These are phyloP conservation scores for Orchestes rusci DNA, from an alignment of 2,888 invertebrate genomes.

Conservation along the genomic window DNA sequence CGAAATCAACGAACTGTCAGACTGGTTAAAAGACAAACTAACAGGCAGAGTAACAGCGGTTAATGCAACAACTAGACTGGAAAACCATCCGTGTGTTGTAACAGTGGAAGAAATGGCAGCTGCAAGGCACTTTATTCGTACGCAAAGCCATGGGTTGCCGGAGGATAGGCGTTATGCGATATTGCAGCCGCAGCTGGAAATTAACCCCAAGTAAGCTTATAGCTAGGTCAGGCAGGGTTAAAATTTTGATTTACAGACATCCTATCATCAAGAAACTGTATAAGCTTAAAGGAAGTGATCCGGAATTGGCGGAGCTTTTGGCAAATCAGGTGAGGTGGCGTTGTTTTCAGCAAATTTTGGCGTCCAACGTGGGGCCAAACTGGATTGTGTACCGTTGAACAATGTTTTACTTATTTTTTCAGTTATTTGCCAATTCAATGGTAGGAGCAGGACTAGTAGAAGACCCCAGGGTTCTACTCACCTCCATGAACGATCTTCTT, in stretches of 20 bases:
- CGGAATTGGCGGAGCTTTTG: constrained; percentile 74
- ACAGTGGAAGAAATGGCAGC: constrained; percentile 97
- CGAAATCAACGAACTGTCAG: constrained; percentile 71
- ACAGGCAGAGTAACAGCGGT: constrained; percentile 75
- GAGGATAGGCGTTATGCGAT: constrained; percentile 82
- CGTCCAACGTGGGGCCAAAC: background rate
- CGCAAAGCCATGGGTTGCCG: constrained; percentile 72
- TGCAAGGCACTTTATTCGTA: constrained; percentile 88
- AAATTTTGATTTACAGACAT: constrained; percentile 54
- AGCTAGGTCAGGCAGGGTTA: background rate
- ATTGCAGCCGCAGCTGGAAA: constrained; percentile 85
- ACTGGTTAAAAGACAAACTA: constrained; percentile 71
- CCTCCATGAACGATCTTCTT: constrained; percentile 80
- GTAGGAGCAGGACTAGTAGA: constrained; percentile 89
- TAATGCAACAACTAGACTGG: constrained; percentile 75
- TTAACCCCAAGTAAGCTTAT: constrained; percentile 72
- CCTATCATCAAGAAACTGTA: constrained; percentile 83
- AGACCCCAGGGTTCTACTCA: constrained; percentile 79
- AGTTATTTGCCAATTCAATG: constrained; percentile 91
- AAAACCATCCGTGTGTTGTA: constrained; percentile 88
- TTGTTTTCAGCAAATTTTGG: background rate
- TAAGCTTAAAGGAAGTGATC: constrained; percentile 64
- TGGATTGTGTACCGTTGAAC: too few species aligned
- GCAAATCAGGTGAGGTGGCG: constrained; percentile 71
- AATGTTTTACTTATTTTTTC: constrained; percentile 29